These are phyloP conservation scores for Theristicus caerulescens DNA, from an alignment of 2,113 vertebrate genomes.

Conservation along the genomic window DNA sequence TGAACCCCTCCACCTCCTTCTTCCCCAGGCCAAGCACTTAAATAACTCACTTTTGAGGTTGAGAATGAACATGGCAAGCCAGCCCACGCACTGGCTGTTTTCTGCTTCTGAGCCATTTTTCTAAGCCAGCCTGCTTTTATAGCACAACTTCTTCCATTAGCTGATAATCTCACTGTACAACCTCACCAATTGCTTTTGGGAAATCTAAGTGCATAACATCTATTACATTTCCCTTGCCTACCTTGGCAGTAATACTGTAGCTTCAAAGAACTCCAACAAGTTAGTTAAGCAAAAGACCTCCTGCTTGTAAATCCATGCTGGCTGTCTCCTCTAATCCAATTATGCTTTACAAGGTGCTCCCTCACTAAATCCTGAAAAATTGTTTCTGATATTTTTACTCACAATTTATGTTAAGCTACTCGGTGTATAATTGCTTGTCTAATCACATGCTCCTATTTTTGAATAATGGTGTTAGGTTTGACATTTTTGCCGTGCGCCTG, in stretches of 20 bases:
- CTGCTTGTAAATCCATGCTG: conserved; percentile 63
- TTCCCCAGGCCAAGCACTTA: conserved; percentile 30
- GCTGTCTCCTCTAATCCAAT: conserved; percentile 74
- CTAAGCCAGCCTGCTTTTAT: not conserved
- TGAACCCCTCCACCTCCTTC: conserved; percentile 4
- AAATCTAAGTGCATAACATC: conserved; percentile 42
- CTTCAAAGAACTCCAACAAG: conserved; percentile 70
- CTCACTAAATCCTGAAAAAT: conserved; percentile 67
- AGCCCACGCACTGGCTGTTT: conserved; percentile 27
- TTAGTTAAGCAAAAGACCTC: conserved; percentile 63
- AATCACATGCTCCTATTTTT: conserved; percentile 43
- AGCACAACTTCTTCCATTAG: conserved; percentile 44
- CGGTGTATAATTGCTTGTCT: conserved; percentile 68
- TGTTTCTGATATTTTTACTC: conserved; percentile 71
- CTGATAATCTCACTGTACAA: conserved; percentile 50
- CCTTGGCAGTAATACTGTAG: conserved; percentile 30
- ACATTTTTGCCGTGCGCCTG: conserved; percentile 28
- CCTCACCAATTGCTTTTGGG: conserved; percentile 62
- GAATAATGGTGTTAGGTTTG: conserved; percentile 46
- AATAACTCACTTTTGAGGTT: conserved; percentile 34
- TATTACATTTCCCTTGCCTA: conserved; percentile 43
- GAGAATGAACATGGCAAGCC: conserved; percentile 16
- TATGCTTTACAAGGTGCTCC: conserved; percentile 71
- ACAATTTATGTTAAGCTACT: conserved; percentile 71
- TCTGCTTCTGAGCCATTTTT: conserved; percentile 32